phyloP scores from a whole-genome alignment of 2,888 invertebrate genomes.

The Lasioglossum morio region DNA sequence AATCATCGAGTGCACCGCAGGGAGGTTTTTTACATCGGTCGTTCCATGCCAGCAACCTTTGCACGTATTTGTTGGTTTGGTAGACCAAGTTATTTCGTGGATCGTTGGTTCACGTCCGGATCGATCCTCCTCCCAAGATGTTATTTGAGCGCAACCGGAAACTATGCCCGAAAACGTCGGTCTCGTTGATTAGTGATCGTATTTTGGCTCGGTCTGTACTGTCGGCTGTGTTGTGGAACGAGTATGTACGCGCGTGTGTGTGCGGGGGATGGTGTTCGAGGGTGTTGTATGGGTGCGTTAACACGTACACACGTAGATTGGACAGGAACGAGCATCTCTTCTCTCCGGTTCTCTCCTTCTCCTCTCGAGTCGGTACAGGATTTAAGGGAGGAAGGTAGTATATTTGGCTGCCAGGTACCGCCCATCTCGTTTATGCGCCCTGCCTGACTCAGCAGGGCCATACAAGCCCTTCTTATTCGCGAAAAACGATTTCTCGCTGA shows the following conservation, averaged over 20 bases:
- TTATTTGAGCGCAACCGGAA: constrained; percentile 61
- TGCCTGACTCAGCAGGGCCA: constrained; percentile 78
- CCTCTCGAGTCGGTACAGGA: constrained; percentile 64
- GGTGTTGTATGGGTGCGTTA: constrained; percentile 41
- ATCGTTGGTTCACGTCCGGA: constrained; percentile 58
- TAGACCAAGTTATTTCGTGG: constrained; percentile 51
- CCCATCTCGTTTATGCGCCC: constrained; percentile 82
- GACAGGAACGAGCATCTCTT: constrained; percentile 35
- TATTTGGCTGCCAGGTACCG: constrained; percentile 79
- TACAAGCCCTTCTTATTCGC: constrained; percentile 75
- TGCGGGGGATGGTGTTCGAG: background rate
- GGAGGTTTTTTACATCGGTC: constrained; percentile 5
- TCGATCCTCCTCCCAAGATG: constrained; percentile 66
- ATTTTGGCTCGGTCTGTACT: constrained; percentile 72
- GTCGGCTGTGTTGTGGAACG: constrained; percentile 6
- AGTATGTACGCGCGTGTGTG: background rate
- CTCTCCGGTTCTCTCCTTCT: constrained; percentile 35
- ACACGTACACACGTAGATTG: constrained; percentile 48
- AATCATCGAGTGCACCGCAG: constrained; percentile 5
- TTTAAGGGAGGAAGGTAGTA: constrained; percentile 80
- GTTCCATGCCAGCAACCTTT: constrained; percentile 1
- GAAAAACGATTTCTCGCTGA: constrained; percentile 78
- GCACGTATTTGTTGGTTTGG: constrained; percentile 32
- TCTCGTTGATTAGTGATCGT: constrained; percentile 76
- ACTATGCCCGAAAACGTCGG: constrained; percentile 63